Evolutionary conservation across 2,888 invertebrate genomes (phyloP).

Genomic region (Drosophila imparisetae): DNA sequence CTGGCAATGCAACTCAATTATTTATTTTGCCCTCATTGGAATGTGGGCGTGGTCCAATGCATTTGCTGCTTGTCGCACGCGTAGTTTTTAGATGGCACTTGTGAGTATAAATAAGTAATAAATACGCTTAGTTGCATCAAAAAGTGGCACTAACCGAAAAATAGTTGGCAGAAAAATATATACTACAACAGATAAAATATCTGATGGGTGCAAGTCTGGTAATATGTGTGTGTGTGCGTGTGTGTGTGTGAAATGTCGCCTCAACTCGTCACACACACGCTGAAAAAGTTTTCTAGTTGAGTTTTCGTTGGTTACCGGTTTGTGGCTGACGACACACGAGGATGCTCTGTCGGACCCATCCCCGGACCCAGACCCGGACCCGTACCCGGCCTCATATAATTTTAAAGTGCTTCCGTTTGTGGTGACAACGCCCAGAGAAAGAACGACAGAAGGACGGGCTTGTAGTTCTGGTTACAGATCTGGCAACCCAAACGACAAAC

Average conservation of each 20-base stretch:
- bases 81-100: conserved; percentile 63
- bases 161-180: conserved; percentile 62
- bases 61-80: conserved; percentile 41
- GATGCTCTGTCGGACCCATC: conserved; percentile 26
- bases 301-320: conserved; percentile 80
- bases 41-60: conserved; percentile 38
- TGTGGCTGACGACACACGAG: conserved; percentile 71
- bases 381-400: conserved; percentile 75
- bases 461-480: conserved; percentile 40
- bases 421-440: conserved; percentile 60
- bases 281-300: conserved; percentile 73
- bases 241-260: conserved; percentile 39
- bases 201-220: conserved; percentile 50
- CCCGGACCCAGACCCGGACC: conserved; percentile 5
- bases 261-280: conserved; percentile 38
- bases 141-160: conserved; percentile 77
- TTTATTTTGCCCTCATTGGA: conserved; percentile 35
- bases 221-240: background rate
- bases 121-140: conserved; percentile 79
- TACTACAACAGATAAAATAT: conserved; percentile 45
- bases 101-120: conserved; percentile 76
- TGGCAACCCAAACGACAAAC: conserved; percentile 65
- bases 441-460: conserved; percentile 21
- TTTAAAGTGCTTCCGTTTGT: conserved; percentile 80
- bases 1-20: conserved; percentile 42